Evolutionary conservation across 1,140 invertebrate species (phyloP), one percentile per base, ranked within the genome.

Genomic region (Frieseomelitta varia): DNA sequence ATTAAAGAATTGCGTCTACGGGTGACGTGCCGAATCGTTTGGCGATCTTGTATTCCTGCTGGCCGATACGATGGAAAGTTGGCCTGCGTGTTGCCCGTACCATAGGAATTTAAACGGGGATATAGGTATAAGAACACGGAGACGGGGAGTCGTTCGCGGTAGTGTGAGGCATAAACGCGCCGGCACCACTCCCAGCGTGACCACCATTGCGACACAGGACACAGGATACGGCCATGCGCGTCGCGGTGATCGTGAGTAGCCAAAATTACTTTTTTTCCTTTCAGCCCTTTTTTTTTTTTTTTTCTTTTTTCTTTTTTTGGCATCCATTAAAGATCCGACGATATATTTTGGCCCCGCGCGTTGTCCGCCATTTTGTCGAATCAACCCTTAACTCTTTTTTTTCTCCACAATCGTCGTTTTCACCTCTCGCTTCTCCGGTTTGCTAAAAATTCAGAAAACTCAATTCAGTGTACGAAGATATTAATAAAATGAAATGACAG

Each of bases 81-180:
- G 88, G 88, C 83, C 83, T 87, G 87, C 75, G 76, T 87, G 83
- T 85, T 77, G 78, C 58, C 74, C 86, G 87, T 90, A 74, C 81
- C 84, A 82, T 85, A 89, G 84, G 89, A 90, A 90, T 90, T 90
- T 90, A 81, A 90, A 90, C 88, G 89, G 89, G 89, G 89, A 90
- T 90, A 90, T 90, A 90, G 84, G 89, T 90, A 90, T 90, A 90
- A 90, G 89, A 90, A 87, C 76, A 82, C 86, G 88, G 89, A 90
- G 89, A 90, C 89, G 89, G 89, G 89, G 89, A 90, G 71, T 85
- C 88, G 78, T 84, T 90, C 85, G 80, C 78, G 88, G 86, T 90
- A 90, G 89, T 90, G 89, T 90, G 85, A 90, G 81, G 84, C 81
- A 90, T 83, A 90, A 90, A 89, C 85, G 89, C 89, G 85, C 85